Base-by-base conservation (phyloP, 2,888 invertebrate genomes). In the Megalurothrips usitatus region DNA sequence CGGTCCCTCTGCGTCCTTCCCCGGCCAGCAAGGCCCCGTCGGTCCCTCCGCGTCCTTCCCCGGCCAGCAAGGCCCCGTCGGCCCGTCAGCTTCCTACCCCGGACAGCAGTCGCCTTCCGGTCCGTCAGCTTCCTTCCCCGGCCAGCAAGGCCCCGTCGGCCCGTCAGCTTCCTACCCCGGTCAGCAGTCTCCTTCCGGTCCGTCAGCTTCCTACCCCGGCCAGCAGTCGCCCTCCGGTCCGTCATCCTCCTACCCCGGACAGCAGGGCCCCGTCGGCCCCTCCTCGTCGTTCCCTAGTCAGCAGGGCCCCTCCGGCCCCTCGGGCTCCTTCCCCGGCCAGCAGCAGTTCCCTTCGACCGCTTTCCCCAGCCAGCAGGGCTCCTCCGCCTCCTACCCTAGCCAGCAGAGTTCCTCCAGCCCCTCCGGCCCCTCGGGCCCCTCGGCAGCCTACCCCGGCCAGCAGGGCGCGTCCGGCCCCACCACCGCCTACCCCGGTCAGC, bases 61-160 rank as follows among this genome's bases (percentile, higher is more conserved):
- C n/a, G 81, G 80, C 75, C 81, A 83, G 78, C 17, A 81, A 52
- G 84, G 84, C 17, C 84, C 84, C n/a, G 87, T 86, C 83, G 87
- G 86, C 52, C 86, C 87, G 28, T 84, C 87, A 49, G 85, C 86
- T n/a, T 84, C 85, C 3, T 86, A 85, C 83, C 86, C 88, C 48
- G 82, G 82, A 34, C 81, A 80, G 11, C 81, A 80, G 80, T 84
- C 84, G 14, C 84, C 84, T 28, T 83, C 83, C 82, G 83, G 84
- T 79, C 85, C 86, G 28, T 82, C 84, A 34, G 84, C 83, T 8
- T 80, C 82, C 17, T 84, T 83, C 78, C 82, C 81, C 47, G 83
- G 83, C 23, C 79, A 83, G 43, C 82, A 83, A 48, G 85, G 85
- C 43, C 84, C 84, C 17, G 84, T 84, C 81, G 85, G 86, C 79